A percentile compares a stretch with the other conserved stretches of the same genome.
Conservation (phyloP, 2,888 invertebrate species). For the Drosophila paracracens region DNA sequence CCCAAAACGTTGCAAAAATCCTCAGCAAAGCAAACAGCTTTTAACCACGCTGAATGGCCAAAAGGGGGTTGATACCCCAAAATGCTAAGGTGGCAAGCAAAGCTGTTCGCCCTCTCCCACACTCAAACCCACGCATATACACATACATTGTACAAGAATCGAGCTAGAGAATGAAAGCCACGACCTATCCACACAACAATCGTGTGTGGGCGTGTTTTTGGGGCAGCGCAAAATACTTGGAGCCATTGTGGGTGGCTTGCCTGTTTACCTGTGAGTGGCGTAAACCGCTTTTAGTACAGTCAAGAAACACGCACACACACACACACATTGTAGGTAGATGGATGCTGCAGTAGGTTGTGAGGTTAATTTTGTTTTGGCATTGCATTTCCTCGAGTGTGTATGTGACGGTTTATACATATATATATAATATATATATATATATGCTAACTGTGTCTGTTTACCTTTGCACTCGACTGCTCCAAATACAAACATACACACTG, state of each 20-base stretch:
- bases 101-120: conserved; percentile 14
- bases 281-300: conserved; percentile 76
- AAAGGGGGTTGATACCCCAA: conserved; percentile 34
- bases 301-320: conserved; percentile 41
- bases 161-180: conserved; percentile 65
- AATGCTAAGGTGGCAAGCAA: conserved; percentile 47
- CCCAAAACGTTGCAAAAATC: conserved; percentile 71
- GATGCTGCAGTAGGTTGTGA: conserved; percentile 69
- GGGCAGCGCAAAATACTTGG: conserved; percentile 54
- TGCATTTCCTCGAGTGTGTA: conserved; percentile 50
- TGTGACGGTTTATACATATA: background rate
- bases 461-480: conserved; percentile 70
- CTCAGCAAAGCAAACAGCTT: conserved; percentile 74
- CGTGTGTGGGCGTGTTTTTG: conserved; percentile 64
- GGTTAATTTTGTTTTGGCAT: conserved; percentile 74
- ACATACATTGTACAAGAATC: conserved; percentile 31
- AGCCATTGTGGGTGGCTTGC: conserved; percentile 24
- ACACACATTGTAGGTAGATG: conserved; percentile 29
- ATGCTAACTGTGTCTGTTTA: conserved; percentile 61
- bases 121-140: conserved; percentile 3
- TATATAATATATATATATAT: conserved; percentile 1
- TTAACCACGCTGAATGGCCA: conserved; percentile 50
- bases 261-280: conserved; percentile 72
- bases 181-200: conserved; percentile 81
- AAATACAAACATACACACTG: conserved; percentile 49